Conservation (phyloP, 2,888 invertebrate genomes). For the Synanthedon andrenaeformis region DNA sequence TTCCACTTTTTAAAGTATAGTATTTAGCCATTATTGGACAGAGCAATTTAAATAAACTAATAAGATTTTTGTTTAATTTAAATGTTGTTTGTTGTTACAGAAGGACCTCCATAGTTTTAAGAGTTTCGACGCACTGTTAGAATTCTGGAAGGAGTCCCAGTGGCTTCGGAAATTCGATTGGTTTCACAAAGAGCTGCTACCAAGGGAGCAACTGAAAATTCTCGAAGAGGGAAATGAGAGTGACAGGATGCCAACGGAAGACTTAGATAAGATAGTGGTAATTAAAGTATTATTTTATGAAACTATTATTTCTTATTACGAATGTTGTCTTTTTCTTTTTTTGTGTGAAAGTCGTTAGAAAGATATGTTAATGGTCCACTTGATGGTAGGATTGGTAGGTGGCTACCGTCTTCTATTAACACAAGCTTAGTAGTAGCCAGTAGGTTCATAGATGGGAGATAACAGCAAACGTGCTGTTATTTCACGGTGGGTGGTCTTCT, state of each 20-base stretch:
- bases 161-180: constrained; percentile 42
- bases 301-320: background rate
- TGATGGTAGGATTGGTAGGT: too few species aligned
- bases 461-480: too few species aligned
- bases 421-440: too few species aligned
- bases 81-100: constrained; percentile 47
- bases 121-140: constrained; percentile 30
- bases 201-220: constrained; percentile 29
- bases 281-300: constrained; percentile 10
- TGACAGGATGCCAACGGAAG: constrained; percentile 24
- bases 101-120: constrained; percentile 32
- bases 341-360: too few species aligned
- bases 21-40: too few species aligned
- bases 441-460: too few species aligned
- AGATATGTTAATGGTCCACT: too few species aligned
- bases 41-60: too few species aligned
- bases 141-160: constrained; percentile 30
- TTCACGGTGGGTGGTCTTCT: too few species aligned
- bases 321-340: background rate
- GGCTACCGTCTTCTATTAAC: too few species aligned
- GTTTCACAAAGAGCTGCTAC: constrained; percentile 39
- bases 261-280: constrained; percentile 41
- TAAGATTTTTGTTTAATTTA: too few species aligned
- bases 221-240: constrained; percentile 15
- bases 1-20: too few species aligned